Percentiles rank a stretch among this genome's conserved stretches.
Conservation (phyloP, 2,797 vertebrate genomes). For the Argyrosomus regius region DNA sequence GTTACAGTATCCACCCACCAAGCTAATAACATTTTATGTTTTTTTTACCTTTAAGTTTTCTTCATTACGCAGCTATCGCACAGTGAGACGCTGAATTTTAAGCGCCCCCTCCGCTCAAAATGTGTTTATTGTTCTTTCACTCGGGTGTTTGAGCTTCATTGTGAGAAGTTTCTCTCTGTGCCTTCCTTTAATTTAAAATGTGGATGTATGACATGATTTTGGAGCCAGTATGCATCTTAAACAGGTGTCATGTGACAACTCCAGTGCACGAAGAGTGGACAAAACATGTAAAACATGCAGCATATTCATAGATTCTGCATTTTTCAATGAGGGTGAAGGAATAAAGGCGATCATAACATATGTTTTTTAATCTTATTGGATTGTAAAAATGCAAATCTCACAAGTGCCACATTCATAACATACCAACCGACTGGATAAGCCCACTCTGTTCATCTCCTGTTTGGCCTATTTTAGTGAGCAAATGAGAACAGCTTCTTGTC, state of each 20-base stretch:
- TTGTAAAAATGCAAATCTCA: conserved; percentile 6
- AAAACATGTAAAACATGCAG: not conserved
- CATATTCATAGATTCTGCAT: too few relatives aligned
- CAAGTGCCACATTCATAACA: conserved; percentile 8
- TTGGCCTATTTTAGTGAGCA: conserved; percentile 50
- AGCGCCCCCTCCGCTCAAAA: not conserved
- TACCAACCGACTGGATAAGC: conserved; percentile 7
- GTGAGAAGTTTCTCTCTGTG: too few relatives aligned
- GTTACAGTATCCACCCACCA: not conserved
- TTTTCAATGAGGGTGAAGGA: not conserved
- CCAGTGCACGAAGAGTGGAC: too few relatives aligned
- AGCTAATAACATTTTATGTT: not conserved
- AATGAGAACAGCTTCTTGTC: conserved; percentile 44
- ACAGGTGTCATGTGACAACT: too few relatives aligned
- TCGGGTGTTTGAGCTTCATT: too few relatives aligned
- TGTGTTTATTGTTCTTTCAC: too few relatives aligned
- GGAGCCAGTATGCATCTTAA: too few relatives aligned
- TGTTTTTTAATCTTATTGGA: not conserved
- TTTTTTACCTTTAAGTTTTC: not conserved
- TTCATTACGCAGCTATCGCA: not conserved
- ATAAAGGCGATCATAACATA: not conserved
- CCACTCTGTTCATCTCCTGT: conserved; percentile 27
- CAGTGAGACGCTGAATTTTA: not conserved
- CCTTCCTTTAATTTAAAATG: too few relatives aligned
- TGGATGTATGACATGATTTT: too few relatives aligned